Base-by-base conservation (phyloP, 2,888 invertebrate species). In the Eulithis prunata region DNA sequence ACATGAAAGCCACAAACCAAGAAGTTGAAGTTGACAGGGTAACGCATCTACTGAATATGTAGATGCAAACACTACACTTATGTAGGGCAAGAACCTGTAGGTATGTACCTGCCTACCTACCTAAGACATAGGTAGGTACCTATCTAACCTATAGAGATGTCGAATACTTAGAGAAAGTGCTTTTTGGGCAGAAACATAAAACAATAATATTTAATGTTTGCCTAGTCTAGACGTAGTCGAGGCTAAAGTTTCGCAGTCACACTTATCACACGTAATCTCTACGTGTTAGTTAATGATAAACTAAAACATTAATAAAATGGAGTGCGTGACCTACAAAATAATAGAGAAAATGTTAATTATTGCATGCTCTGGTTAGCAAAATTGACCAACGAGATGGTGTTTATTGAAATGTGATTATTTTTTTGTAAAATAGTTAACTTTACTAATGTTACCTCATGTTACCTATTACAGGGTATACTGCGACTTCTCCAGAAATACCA, bases 301-400 rank as follows among this genome's bases (percentile, higher is more conserved):
- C 43, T 58, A 32, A 62, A 54, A 36, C 41, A 55, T 62, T 66
- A 62, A 49, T 21, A 38, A 56, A 65, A 65, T 62, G 32, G 38
- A 52, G 63, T 67, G 46, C 55, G 61, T 69, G 53, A 64, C 47
- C 56, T 57, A 66, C 49, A 66, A 62, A 64, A 64, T 64, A 67
- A 67, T 66, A 70, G 67, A 69, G 41, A 70, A 67, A 64, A 70
- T 66, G 53, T 64, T 71, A 68, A 67, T 70, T 61, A 64, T 64
- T 64, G 71, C 68, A 72, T 75, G 78, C 76, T 75, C 78, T 76
- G 69, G 64, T 78, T 78, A 65, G 46, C 73, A 70, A 57, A 72
- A 74, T 76, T 76, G 66, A 63, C 70, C 72, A 76, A 78, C 72
- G 66, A 68, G 54, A 67, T 62, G 32, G 32, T 51, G 60, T 52